Conservation (phyloP, 2,113 vertebrate genomes). For the Isichthys henryi region DNA sequence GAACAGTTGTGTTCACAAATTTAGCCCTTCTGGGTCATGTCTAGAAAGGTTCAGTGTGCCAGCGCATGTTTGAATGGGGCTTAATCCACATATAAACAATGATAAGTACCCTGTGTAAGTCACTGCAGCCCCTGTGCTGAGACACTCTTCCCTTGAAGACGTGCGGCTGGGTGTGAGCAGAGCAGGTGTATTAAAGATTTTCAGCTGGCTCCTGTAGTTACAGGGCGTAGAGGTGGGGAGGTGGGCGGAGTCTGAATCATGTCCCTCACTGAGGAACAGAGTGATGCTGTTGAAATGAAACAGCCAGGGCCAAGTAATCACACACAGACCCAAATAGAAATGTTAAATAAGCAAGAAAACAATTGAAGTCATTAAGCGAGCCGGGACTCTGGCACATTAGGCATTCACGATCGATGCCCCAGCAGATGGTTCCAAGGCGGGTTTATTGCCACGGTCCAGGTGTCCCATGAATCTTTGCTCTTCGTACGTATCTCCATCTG, state of each 20-base stretch:
- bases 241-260: not conserved
- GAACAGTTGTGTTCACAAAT: not conserved
- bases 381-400: not conserved
- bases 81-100: not conserved
- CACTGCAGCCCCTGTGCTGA: not conserved
- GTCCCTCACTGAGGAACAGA: not conserved
- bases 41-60: not conserved
- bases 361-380: not conserved
- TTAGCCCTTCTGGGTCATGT: not conserved
- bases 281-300: not conserved
- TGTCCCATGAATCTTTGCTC: constrained; percentile 7
- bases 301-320: not conserved
- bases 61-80: too few relatives aligned
- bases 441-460: not conserved
- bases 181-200: not conserved
- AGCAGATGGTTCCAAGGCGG: not conserved
- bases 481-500: not conserved
- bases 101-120: too few relatives aligned
- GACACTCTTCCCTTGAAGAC: not conserved
- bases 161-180: not conserved
- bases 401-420: not conserved
- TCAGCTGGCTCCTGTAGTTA: not conserved
- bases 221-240: not conserved
- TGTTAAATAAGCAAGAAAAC: constrained; percentile 13
- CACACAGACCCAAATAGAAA: not conserved